Evolutionary conservation across 2,888 invertebrate genomes (phyloP), one percentile per base, ranked within the genome.

Genomic region (Vanessa cardui): DNA sequence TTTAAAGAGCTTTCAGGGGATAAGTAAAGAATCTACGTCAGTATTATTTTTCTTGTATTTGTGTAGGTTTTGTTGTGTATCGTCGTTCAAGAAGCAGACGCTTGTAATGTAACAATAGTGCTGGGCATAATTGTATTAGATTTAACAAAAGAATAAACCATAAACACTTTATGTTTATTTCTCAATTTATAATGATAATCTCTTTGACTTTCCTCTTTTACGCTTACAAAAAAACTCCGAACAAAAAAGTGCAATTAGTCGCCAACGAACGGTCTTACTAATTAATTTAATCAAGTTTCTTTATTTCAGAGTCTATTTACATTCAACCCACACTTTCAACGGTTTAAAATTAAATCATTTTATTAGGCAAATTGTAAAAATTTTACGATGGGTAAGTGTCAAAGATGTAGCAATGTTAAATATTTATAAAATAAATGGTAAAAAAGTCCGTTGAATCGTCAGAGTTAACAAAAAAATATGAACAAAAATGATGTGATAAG

Each of bases 201-300:
- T 83, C 84, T 84, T 85, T 83, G 84, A 87, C 86, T 85, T 86
- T 81, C 83, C 84, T 80, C 78, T 80, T 81, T 83, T 84, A 80
- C 78, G 81, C 79, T n/a, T 74, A 75, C 76, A 80, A 87, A 87
- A 39, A 84, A 82, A 82, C 80, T 80, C 78, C 74, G 71, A 78
- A 76, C 77, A 87, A 88, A 83, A 88, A 88, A 86, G 78, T 79
- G 83, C 88, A 89, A 90, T 89, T 90, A 89, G 87, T 85, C 86
- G 83, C 82, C 84, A 81, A 85, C 82, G 84, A 85, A 87, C 84
- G 87, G 84, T 80, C 85, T 83, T 77, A 82, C 86, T 89, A 89
- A 90, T 90, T 90, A 89, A 88, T 85, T 89, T 82, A 84, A 88
- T 88, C 86, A 79, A 83, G 84, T 83, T 82, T 80, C 83, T 86